These are phyloP conservation scores for Bibio marci DNA, from an alignment of 2,888 invertebrate genomes.

Conservation along the genomic window DNA sequence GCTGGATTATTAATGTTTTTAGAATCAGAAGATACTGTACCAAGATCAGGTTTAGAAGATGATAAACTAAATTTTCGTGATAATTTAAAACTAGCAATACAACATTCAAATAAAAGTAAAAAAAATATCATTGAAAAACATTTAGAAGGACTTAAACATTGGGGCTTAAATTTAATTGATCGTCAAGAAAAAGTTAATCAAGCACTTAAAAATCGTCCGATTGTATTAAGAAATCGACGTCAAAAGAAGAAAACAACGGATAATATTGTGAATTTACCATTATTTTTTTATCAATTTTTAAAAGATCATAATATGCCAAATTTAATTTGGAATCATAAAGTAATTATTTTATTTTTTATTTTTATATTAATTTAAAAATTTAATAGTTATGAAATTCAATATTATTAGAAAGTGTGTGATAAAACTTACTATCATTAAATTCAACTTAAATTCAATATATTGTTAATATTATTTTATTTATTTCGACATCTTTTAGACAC, in stretches of 20 bases:
- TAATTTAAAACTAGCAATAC: slow-evolving; percentile 86
- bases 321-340: slow-evolving; percentile 97
- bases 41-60: slow-evolving; percentile 50
- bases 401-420: neutral
- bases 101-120: slow-evolving; percentile 48
- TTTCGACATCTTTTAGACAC: slow-evolving; percentile 49
- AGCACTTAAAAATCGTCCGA: slow-evolving; percentile 49
- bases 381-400: too few relatives aligned
- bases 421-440: neutral
- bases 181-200: slow-evolving; percentile 25
- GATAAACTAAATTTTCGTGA: slow-evolving; percentile 67
- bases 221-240: slow-evolving; percentile 77
- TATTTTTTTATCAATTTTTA: slow-evolving; percentile 91
- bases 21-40: slow-evolving; percentile 73
- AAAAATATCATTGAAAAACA: slow-evolving; percentile 68
- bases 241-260: slow-evolving; percentile 32
- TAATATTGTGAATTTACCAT: slow-evolving; percentile 34
- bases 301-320: slow-evolving; percentile 90
- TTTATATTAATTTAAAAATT: slow-evolving; percentile 1
- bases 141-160: slow-evolving; percentile 55
- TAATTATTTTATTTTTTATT: slow-evolving; percentile 19
- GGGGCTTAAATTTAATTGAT: slow-evolving; percentile 37
- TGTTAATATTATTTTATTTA: slow-evolving; percentile 1
- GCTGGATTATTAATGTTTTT: slow-evolving; percentile 78
- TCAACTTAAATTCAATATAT: slow-evolving; percentile 1